A percentile compares a stretch with the other conserved stretches of the same genome.
phyloP scores from a whole-genome alignment of 2,888 invertebrate genomes.

The Nemotelus nigrinus region DNA sequence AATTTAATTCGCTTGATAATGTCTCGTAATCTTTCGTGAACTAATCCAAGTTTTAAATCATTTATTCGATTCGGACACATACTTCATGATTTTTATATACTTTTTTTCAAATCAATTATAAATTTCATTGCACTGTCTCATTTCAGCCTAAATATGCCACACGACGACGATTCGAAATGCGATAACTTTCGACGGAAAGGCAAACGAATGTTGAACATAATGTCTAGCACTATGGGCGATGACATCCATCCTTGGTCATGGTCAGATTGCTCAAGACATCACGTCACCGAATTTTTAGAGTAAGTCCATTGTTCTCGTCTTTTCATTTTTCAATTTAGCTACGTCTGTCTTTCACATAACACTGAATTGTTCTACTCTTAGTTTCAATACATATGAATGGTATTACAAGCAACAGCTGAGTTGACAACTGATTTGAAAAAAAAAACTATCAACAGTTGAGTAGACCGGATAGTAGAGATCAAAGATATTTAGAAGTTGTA shows the following conservation, averaged over 20 bases:
- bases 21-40: too few species aligned
- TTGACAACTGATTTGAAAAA: too few species aligned
- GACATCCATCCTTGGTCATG: constrained; percentile 89
- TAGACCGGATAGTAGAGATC: too few species aligned
- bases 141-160: constrained; percentile 81
- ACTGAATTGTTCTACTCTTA: not conserved
- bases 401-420: too few species aligned
- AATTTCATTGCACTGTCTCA: not conserved
- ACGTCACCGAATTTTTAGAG: constrained; percentile 82
- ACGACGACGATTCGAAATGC: constrained; percentile 83
- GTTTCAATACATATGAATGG: too few species aligned
- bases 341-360: not conserved
- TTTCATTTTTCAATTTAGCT: not conserved
- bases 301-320: constrained; percentile 65
- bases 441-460: too few species aligned
- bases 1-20: too few species aligned
- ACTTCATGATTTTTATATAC: too few species aligned
- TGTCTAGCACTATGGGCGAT: constrained; percentile 83
- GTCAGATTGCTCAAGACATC: constrained; percentile 84
- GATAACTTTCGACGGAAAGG: constrained; percentile 66
- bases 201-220: constrained; percentile 73
- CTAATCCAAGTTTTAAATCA: too few species aligned
- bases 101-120: too few species aligned
- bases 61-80: too few species aligned
- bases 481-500: not conserved